These are phyloP conservation scores for Morelia viridis DNA, from an alignment of 2,797 vertebrate genomes.

Conservation along the genomic window DNA sequence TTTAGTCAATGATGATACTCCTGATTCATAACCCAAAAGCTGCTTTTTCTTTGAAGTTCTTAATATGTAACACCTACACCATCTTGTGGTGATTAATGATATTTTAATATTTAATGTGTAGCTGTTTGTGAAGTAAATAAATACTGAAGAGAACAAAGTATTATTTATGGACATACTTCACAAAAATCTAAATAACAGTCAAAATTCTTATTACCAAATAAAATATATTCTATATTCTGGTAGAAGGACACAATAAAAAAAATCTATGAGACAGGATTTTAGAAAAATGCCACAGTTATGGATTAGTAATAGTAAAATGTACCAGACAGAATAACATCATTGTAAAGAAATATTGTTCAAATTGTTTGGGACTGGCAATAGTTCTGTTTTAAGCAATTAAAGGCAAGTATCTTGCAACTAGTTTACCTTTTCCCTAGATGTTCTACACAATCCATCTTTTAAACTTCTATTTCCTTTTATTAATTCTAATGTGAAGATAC, in stretches of 20 bases:
- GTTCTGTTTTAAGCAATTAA: too few relatives aligned
- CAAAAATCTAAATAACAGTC: background rate
- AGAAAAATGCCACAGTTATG: background rate
- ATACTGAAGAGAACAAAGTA: slow-evolving; percentile 34
- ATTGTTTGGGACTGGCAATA: background rate
- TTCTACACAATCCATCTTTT: background rate
- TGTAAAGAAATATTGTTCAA: background rate
- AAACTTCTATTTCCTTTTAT: background rate
- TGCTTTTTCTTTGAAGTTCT: background rate
- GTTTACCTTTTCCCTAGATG: background rate
- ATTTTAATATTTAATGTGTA: slow-evolving; percentile 29
- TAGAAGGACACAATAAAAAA: background rate
- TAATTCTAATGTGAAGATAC: background rate
- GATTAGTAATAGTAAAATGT: background rate
- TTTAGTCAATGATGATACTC: too few relatives aligned
- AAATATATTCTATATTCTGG: background rate
- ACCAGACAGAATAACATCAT: background rate
- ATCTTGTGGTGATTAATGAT: slow-evolving; percentile 67
- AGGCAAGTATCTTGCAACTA: background rate
- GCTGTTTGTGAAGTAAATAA: background rate
- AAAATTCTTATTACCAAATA: background rate
- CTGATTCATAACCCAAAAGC: background rate
- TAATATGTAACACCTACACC: slow-evolving; percentile 57
- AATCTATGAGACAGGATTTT: background rate
- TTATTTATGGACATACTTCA: background rate